Evolutionary conservation across 1,140 invertebrate species (phyloP), one percentile per base, ranked within the genome.

Genomic region (Eriocheir sinensis): DNA sequence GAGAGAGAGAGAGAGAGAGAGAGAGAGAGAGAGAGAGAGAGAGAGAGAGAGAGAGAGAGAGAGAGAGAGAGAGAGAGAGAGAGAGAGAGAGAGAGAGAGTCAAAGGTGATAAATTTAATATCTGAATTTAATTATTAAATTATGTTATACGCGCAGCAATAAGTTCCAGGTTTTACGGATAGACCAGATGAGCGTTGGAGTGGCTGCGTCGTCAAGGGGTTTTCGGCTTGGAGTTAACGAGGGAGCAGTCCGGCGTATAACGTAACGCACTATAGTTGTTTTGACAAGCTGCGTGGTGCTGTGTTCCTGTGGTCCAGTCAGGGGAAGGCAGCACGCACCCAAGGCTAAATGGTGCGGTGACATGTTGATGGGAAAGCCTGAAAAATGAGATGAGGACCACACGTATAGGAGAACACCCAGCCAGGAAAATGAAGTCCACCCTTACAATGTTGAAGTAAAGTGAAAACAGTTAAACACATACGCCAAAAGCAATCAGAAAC

Each of bases 41-140:
- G 41, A 2, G 85, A 38, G 32, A 38, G 34, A 34, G 32, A 34
- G 36, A 86, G 32, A 86, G 32, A 89, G 86, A 89, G 86, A 89
- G 86, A 89, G 86, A 89, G 86, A 89, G 86, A 89, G 86, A 89
- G 86, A 89, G 86, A 89, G 85, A 88, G 85, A 88, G 85, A 88
- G 85, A 89, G 86, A 30, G n/a, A n/a, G n/a, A n/a, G n/a, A n/a
- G n/a, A n/a, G n/a, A n/a, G n/a, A n/a, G n/a, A n/a, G n/a, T n/a
- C n/a, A n/a, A n/a, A n/a, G n/a, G n/a, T n/a, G n/a, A n/a, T 44
- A 21, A 40, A 32, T 89, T 41, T 27, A 36, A 30, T 38, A 41
- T 44, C 86, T 89, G 86, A 27, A 38, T 48, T 44, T 89, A 36
- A 89, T 89, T 89, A n/a, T 27, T 41, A 36, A 4, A 30, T 72